Evolutionary conservation across 2,113 vertebrate species (phyloP), one percentile per base, ranked within the genome.

Genomic region (Xiphorhynchus elegans): DNA sequence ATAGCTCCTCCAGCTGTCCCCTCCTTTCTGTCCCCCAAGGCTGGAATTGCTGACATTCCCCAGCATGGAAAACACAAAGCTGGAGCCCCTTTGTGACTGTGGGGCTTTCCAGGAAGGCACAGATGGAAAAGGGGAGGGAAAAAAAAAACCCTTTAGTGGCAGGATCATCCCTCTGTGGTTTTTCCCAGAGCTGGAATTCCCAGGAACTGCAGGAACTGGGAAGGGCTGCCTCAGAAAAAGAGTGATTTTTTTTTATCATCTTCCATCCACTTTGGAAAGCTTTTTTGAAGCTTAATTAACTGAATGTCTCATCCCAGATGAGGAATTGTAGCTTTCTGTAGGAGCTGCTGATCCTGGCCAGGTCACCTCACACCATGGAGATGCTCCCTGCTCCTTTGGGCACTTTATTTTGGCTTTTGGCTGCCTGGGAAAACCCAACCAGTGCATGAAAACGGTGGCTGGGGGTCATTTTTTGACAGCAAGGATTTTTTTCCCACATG

Each of bases 11-110:
- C 95, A 95, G 92, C 95, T 96, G 95, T 94, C 92, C 91, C 74
- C 4, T 4, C 6, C 0, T 44, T 37, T 33, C 82, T 1, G 3
- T 82, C 42, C 78, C 70, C 63, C 20, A 1, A 5, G 84, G 87
- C 94, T 87, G 95, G 94, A n/a, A 88, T 95, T 59, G 87, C 88
- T 93, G 87, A 15, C 79, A 77, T 97, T 95, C 94, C 81, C 68
- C 8, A 0, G 53, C 17, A 0, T 0, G 37, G 37, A 37, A 37
- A 37, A 37, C 9, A 37, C 37, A 37, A 37, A 37, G 37, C 87
- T 64, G 25, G 15, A 49, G 42, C 44, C 58, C 72, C 83, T 76
- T 11, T 23, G 49, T n/a, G 58, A 2, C 6, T 0, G 6, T 8
- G n/a, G 66, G 56, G 6, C 60, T 91, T 81, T 88, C 80, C 66